Conservation (phyloP, 1,140 invertebrate species). For the Portunus trituberculatus region DNA sequence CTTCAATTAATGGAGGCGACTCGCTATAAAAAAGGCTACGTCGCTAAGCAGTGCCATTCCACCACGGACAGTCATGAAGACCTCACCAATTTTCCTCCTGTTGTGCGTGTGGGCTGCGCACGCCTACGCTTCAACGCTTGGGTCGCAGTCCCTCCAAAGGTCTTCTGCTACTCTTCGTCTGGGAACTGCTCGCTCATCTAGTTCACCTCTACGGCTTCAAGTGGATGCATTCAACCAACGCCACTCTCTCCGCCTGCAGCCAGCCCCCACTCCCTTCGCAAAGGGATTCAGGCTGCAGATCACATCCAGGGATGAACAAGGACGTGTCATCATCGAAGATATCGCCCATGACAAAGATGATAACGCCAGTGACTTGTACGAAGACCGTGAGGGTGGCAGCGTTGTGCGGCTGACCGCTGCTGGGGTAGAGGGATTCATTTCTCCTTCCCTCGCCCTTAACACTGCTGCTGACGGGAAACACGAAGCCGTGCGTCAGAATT, state of each 20-base stretch:
- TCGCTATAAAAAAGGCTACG: too few species aligned
- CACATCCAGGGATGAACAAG: conserved; percentile 15
- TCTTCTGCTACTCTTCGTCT: conserved; percentile 8
- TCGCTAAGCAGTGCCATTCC: too few species aligned
- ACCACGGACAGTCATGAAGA: not conserved
- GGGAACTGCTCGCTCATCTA: not conserved
- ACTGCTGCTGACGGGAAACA: conserved; percentile 42
- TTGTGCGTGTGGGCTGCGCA: not conserved
- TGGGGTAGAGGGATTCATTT: conserved; percentile 51
- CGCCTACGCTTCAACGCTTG: not conserved
- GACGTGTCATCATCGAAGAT: conserved; percentile 41
- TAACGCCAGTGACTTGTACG: not conserved
- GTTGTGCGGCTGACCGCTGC: conserved; percentile 34
- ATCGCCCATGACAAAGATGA: not conserved
- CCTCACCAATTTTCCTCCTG: not conserved
- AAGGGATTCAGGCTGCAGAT: conserved; percentile 52
- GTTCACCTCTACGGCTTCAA: not conserved
- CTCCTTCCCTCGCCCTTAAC: conserved; percentile 31
- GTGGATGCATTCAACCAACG: conserved; percentile 46
- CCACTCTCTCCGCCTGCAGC: conserved; percentile 41
- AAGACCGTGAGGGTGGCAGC: conserved; percentile 32
- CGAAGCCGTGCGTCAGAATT: conserved; percentile 27
- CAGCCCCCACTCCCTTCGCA: conserved; percentile 29
- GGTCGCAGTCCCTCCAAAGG: not conserved
- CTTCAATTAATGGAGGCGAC: too few species aligned